Percentiles rank a stretch among this genome's conserved stretches.
phyloP scores from a whole-genome alignment of 2,888 invertebrate genomes.

The Ormyrus thymus region DNA sequence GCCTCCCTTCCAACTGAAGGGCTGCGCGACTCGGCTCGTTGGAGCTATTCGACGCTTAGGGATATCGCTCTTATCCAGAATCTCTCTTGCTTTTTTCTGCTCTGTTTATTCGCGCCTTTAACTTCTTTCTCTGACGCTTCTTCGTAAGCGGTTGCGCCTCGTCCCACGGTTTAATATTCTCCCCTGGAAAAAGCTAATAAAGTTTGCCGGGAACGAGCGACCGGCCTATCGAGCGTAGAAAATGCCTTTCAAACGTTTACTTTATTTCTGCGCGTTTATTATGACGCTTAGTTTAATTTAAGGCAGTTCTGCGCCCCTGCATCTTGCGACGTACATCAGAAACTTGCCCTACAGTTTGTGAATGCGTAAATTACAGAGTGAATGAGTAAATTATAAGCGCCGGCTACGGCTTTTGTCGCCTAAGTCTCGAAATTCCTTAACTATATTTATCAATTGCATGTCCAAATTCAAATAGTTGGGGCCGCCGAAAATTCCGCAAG shows the following conservation, averaged over 20 bases:
- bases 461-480: conserved; percentile 31
- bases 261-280: no score
- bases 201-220: not conserved
- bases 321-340: no score
- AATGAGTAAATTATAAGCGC: not conserved
- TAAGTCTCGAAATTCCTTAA: conserved; percentile 38
- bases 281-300: no score
- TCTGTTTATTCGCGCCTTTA: conserved; percentile 40
- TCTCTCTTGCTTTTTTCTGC: conserved; percentile 30
- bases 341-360: no score
- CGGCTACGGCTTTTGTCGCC: not conserved
- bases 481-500: conserved; percentile 62
- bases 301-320: no score
- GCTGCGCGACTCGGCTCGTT: conserved; percentile 10
- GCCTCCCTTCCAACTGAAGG: conserved; percentile 54
- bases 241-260: no score
- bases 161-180: no score
- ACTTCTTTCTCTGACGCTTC: conserved; percentile 27
- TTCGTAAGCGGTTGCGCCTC: no score
- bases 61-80: conserved; percentile 46
- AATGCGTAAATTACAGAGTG: not conserved
- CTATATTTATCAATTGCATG: conserved; percentile 45
- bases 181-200: not conserved
- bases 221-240: not conserved
- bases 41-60: conserved; percentile 56